These are phyloP conservation scores for Nesidiocoris tenuis DNA, from an alignment of 2,888 invertebrate genomes.

Conservation along the genomic window DNA sequence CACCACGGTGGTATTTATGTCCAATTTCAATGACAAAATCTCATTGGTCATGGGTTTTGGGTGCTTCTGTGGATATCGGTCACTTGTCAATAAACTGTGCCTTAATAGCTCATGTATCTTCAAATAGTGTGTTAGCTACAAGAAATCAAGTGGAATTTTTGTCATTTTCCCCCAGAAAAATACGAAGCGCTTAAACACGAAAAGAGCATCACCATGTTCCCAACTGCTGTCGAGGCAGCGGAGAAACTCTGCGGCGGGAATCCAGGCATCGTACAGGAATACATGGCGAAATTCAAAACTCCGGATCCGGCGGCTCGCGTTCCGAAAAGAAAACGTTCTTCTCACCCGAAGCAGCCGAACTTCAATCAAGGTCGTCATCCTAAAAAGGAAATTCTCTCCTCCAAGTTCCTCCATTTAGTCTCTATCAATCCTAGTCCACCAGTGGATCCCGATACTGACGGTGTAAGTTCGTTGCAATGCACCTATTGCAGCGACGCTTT, in stretches of 20 bases:
- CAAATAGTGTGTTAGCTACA: too few relatives aligned
- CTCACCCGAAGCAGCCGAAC: not conserved
- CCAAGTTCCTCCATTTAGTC: not conserved
- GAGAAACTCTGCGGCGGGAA: constrained; percentile 72
- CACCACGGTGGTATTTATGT: too few relatives aligned
- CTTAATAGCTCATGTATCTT: too few relatives aligned
- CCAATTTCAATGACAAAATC: too few relatives aligned
- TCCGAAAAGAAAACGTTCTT: not conserved
- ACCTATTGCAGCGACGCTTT: not conserved
- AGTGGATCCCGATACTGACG: not conserved
- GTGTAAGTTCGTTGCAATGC: not conserved
- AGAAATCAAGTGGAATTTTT: too few relatives aligned
- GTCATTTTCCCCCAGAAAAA: constrained; percentile 7
- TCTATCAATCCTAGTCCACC: not conserved
- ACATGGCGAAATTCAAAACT: not conserved
- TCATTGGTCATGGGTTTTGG: too few relatives aligned
- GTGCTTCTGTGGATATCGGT: too few relatives aligned
- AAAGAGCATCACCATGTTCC: constrained; percentile 73
- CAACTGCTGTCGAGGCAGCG: constrained; percentile 71
- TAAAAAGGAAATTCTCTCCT: not conserved
- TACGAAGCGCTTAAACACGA: constrained; percentile 18
- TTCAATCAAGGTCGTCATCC: not conserved
- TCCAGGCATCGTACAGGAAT: constrained; percentile 65
- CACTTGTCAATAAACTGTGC: too few relatives aligned
- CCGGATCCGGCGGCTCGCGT: not conserved